Base-by-base conservation (phyloP, 2,113 vertebrate species). In the Geococcyx californianus region DNA sequence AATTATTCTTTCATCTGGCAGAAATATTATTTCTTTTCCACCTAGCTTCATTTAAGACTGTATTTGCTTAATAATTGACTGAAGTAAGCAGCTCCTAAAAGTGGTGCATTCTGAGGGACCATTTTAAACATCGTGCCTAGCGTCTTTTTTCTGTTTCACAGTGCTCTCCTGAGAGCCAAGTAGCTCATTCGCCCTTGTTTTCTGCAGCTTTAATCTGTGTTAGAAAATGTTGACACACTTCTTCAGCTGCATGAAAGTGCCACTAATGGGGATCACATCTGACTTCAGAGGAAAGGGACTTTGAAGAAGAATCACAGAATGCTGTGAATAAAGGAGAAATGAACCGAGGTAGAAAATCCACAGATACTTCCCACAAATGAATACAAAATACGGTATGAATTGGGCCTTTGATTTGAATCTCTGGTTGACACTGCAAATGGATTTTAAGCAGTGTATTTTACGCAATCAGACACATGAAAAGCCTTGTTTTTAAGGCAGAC, bases 221-320 rank as follows among this genome's bases (percentile, higher is more conserved):
- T 80, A 75, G 70, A 87, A 81, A 92, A 92, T 8, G 13, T 54
- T 90, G 95, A 89, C 85, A 88, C 47, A 19, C 40, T 94, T 74
- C 78, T 88, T 81, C 68, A 90, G 75, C 66, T 93, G 80, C 76
- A 84, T 89, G 69, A 84, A 96, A 93, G 79, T 40, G 31, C 11
- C 42, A 67, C 47, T 94, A 94, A 94, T 78, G 68, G 82, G 79
- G 63, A 88, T 83, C 76, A 38, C 44, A 56, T 77, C 79, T 75
- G 52, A 84, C 85, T 93, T 93, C 56, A 93, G 92, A 92, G 73
- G 63, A 90, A 86, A 85, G 56, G 21, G 40, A 49, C 83, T 96
- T 95, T 75, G 83, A 94, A 95, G 76, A 67, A 83, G 91, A 93
- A 93, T 93, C 85, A 90, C 56, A 77, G 87, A 93, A 95, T 8